These are phyloP conservation scores for Esperia sulphurella DNA, from an alignment of 2,888 invertebrate species.

Conservation along the genomic window DNA sequence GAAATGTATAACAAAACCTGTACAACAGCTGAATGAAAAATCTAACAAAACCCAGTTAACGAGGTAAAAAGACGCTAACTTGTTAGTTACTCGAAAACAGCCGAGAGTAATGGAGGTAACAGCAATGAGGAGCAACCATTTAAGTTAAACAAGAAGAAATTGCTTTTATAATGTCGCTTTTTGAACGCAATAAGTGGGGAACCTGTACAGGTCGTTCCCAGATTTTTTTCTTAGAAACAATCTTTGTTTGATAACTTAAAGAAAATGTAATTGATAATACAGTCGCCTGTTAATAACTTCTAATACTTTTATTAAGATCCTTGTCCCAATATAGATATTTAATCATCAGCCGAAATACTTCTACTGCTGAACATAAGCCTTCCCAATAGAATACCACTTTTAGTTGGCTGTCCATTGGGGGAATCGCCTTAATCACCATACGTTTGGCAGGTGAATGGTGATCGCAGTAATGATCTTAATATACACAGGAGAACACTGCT, in stretches of 20 bases:
- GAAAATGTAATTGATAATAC: slow-evolving; percentile 10
- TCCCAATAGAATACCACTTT: no score
- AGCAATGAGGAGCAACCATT: slow-evolving; percentile 50
- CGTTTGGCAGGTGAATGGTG: no score
- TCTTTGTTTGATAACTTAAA: slow-evolving; percentile 38
- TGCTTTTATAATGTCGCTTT: slow-evolving; percentile 50
- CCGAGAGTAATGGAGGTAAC: slow-evolving; percentile 31
- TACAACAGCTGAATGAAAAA: no score
- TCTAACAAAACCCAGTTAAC: no score
- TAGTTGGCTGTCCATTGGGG: no score
- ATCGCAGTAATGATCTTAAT: no score
- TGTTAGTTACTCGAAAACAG: slow-evolving; percentile 12
- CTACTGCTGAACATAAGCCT: no score
- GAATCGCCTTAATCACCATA: no score
- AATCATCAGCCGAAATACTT: no score
- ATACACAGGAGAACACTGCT: no score
- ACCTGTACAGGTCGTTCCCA: background rate
- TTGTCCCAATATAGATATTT: no score
- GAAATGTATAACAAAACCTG: no score
- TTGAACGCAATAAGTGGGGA: slow-evolving; percentile 33
- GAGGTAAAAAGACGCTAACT: background rate
- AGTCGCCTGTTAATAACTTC: slow-evolving; percentile 14
- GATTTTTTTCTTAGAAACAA: slow-evolving; percentile 6
- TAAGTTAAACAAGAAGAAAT: slow-evolving; percentile 52
- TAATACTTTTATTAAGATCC: background rate